Base-by-base conservation (phyloP, 2,113 vertebrate species). In the Bos javanicus region DNA sequence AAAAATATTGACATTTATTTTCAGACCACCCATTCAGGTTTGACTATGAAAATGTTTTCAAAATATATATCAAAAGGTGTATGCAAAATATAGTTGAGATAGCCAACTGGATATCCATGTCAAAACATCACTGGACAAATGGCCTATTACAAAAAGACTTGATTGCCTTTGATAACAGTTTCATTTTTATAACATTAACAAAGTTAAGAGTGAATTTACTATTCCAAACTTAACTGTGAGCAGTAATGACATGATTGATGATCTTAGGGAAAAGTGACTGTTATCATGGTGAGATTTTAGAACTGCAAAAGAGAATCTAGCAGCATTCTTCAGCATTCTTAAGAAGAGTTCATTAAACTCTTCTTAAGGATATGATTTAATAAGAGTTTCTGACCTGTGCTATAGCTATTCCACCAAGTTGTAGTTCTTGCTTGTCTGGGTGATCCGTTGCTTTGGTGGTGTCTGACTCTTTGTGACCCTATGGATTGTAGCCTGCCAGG, bases 21-120 rank as follows among this genome's bases (percentile, higher is more conserved):
- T 91, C 16, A 83, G 56, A 28, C 3, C 26, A 56, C 36, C 2
- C 56, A 39, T 88, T 93, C 17, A 43, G 2, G 36, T 59, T 7
- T 85, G n/a, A 62, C 43, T 82, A 14, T 87, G 62, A 96, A 92
- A 91, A 93, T 92, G 17, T 12, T 71, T 87, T 87, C 12, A 80
- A 90, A 52, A n/a, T 95, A n/a, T 33, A 39, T 71, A 64, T 28
- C 28, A 14, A 52, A 76, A 91, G 6, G 3, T 59, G 1, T 7
- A 54, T 23, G 2, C 78, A 80, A 78, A 59, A 64, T 84, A 46
- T 8, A 86, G 5, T 46, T 54, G 39, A 90, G 19, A 16, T 64
- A 67, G n/a, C 2, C 30, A 92, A 7, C 25, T 95, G 33, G 12
- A 83, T 86, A 80, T 52, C 8, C 12, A 36, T 46, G 30, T 46